Base-by-base conservation (phyloP, 2,113 vertebrate species). In the Beaufortia kweichowensis region DNA sequence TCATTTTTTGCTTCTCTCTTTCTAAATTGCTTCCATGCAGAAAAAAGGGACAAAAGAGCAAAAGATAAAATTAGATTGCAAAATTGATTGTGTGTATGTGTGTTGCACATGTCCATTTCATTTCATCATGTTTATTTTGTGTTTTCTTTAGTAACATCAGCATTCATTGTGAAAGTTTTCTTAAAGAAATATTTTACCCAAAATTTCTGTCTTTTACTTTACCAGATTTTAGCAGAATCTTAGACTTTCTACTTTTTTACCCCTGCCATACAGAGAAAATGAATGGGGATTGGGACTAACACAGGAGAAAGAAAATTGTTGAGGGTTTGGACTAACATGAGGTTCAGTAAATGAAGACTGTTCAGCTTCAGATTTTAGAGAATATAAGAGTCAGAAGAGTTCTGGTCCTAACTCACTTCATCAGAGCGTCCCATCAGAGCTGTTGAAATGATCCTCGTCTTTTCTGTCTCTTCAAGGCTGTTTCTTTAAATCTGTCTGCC, bases 31-130 rank as follows among this genome's bases (percentile, higher is more conserved):
- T 59, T 73, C 74, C 39, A 23, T 57, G 19, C 50, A 24, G 41
- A 41, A 33, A 28, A 65, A 76, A 68, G 50, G 35, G 33, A n/a
- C 66, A 24, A 48, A 41, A 41, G 71, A 75, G 69, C 53, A 35
- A 50, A 24, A 61, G 70, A 48, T 76, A 64, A 80, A 85, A 82
- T 85, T 79, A 85, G 82, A 85, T 82, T 80, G 72, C 79, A 78
- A 73, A 82, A 85, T 83, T 74, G 80, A 85, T 85, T 6, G 39
- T 11, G 35, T 31, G 39, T 23, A 48, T 69, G 64, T 64, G 46
- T 72, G 69, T 1, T 3, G 33, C 33, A 8, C 33, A 35, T 41
- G 10, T 53, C 14, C 57, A 60, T 48, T 26, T 59, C 59, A 57
- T 15, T 56, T 28, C 21, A 31, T 63, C n/a, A 12, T 17, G 41